Evolutionary conservation across 2,797 vertebrate genomes (phyloP), one percentile per base, ranked within the genome.

Genomic region (Pseudomugil tenellus): DNA sequence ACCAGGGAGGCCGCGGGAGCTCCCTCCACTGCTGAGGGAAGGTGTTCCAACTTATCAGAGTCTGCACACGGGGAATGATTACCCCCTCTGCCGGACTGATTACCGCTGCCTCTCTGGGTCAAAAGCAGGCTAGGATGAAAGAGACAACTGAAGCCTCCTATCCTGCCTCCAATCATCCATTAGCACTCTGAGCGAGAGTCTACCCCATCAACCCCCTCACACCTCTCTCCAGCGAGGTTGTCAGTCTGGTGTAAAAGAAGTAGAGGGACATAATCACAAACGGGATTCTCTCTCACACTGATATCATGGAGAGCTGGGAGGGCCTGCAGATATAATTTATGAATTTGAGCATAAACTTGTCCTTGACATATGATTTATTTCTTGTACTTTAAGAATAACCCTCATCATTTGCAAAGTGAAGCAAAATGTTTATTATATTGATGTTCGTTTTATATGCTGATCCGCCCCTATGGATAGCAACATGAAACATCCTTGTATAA

Each of bases 31-130:
- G 94, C 93, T 94, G 92, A 95, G 95, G 95, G 95, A 97, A 95
- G 96, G 95, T 95, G 94, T 94, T 96, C 93, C 94, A 96, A 98
- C 95, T 98, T 98, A 98, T 98, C 97, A 96, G 96, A 96, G 96
- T 96, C 94, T 93, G 95, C 96, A 97, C 94, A 95, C 95, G 94
- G 96, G 95, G 95, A 96, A 97, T 97, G 96, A 98, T 95, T 96
- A 96, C 95, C 95, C 91, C 91, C 94, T 95, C 96, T 93, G 94
- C 96, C 94, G 95, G 94, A 94, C 95, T 96, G 96, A 98, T 98
- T 98, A 98, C 95, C 95, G 94, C 93, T 76, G 91, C 89, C 95
- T 94, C 94, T 89, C 93, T 86, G 91, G 96, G 96, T 98, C 95
- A 97, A 95, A 95, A 96, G 94, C 95, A 94, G 95, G 94, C 95